phyloP scores from a whole-genome alignment of 2,113 vertebrate genomes.

The Ovibos moschatus region DNA sequence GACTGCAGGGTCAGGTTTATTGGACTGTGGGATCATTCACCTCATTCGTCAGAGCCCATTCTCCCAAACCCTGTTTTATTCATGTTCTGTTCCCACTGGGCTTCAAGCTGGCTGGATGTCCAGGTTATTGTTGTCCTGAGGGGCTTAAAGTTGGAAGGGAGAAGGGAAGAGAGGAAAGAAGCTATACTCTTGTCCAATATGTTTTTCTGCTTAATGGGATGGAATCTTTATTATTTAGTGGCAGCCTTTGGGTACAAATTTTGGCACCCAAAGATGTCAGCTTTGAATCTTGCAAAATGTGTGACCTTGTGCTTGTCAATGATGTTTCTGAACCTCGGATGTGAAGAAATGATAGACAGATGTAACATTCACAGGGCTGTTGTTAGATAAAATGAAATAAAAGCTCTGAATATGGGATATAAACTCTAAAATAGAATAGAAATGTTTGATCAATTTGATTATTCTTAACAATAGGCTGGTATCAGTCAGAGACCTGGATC shows the following conservation, averaged over 20 bases:
- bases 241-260: background rate
- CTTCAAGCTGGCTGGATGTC: conserved; percentile 26
- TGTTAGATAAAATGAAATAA: background rate
- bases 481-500: background rate
- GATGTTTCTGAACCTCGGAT: background rate
- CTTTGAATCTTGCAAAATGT: background rate
- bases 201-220: background rate
- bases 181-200: background rate
- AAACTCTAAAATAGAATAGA: background rate
- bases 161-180: background rate
- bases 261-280: background rate
- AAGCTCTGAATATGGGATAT: background rate
- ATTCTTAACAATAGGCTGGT: background rate
- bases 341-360: background rate
- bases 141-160: conserved; percentile 11
- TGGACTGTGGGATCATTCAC: conserved; percentile 48
- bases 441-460: background rate
- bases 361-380: background rate
- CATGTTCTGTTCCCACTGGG: conserved; percentile 51
- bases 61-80: conserved; percentile 67
- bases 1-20: conserved; percentile 58
- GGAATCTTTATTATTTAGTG: background rate
- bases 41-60: background rate
- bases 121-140: conserved; percentile 42
- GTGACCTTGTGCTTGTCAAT: background rate